A percentile compares a stretch with the other conserved stretches of the same genome.
phyloP scores from a whole-genome alignment of 1,140 invertebrate species.

The Orius insidiosus region DNA sequence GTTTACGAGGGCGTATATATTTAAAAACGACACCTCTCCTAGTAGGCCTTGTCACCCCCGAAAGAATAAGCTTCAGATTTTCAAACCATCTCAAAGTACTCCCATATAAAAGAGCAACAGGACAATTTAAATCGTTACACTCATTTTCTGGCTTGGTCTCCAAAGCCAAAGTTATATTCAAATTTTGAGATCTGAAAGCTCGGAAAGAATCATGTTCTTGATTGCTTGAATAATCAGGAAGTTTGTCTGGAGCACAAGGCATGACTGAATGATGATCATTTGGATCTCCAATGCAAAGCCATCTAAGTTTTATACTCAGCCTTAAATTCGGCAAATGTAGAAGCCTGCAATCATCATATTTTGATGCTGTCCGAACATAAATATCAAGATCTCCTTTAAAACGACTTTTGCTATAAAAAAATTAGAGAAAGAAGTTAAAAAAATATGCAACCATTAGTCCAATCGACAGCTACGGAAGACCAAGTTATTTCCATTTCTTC shows the following conservation, averaged over 20 bases:
- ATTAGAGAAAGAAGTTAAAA: background rate
- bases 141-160: conserved; percentile 56
- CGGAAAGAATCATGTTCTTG: conserved; percentile 75
- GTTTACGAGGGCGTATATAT: conserved; percentile 65
- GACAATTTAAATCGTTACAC: conserved; percentile 41
- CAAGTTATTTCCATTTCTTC: conserved; percentile 97
- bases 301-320: conserved; percentile 68
- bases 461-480: conserved; percentile 80
- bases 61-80: conserved; percentile 88
- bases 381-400: conserved; percentile 73
- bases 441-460: conserved; percentile 62
- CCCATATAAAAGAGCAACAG: conserved; percentile 70
- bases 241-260: conserved; percentile 88
- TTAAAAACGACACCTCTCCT: conserved; percentile 74
- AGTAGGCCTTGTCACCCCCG: conserved; percentile 85
- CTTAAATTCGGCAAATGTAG: conserved; percentile 80
- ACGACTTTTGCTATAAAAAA: conserved; percentile 51
- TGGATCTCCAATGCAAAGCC: conserved; percentile 82
- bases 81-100: conserved; percentile 88
- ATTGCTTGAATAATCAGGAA: conserved; percentile 93
- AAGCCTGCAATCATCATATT: conserved; percentile 92
- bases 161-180: conserved; percentile 73
- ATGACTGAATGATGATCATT: conserved; percentile 93
- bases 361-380: conserved; percentile 88
- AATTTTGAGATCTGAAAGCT: conserved; percentile 84